phyloP scores from a whole-genome alignment of 1,140 invertebrate species.

The Drosophila nikananu region DNA sequence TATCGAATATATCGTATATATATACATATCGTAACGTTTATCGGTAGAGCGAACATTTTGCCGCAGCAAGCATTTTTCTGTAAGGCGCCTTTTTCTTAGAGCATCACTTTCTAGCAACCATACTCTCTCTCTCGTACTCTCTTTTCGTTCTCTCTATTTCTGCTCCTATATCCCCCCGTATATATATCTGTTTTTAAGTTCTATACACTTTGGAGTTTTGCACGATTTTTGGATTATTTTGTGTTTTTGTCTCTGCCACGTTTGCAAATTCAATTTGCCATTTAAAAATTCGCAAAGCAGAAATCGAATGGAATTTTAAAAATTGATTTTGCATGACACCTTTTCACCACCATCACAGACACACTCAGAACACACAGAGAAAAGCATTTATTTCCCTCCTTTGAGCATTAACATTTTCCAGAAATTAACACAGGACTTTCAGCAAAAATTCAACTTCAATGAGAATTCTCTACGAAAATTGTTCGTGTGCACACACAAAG shows the following conservation, averaged over 20 bases:
- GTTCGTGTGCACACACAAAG: not conserved
- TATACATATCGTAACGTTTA: conserved; percentile 49
- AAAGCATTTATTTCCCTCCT: conserved; percentile 3
- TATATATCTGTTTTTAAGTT: conserved; percentile 16
- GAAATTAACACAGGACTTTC: conserved; percentile 33
- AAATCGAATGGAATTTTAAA: conserved; percentile 37
- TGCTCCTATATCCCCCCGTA: conserved; percentile 13
- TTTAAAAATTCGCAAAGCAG: conserved; percentile 29
- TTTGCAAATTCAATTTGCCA: conserved; percentile 33
- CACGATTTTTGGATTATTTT: conserved; percentile 58
- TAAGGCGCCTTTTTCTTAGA: conserved; percentile 69
- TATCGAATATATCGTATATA: conserved; percentile 7
- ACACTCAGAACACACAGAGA: not conserved
- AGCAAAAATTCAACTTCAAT: conserved; percentile 12
- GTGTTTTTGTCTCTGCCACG: conserved; percentile 29
- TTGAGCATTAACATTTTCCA: conserved; percentile 23
- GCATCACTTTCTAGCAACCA: conserved; percentile 55
- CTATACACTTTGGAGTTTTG: conserved; percentile 55
- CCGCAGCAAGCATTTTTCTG: conserved; percentile 63
- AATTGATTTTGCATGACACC: conserved; percentile 49
- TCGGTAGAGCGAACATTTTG: conserved; percentile 61
- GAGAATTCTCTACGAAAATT: conserved; percentile 11
- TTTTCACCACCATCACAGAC: not conserved
- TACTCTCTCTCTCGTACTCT: conserved; percentile 34
- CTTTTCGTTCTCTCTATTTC: conserved; percentile 15